Conservation (phyloP, 2,888 invertebrate species). For the Torymus tubicola region DNA sequence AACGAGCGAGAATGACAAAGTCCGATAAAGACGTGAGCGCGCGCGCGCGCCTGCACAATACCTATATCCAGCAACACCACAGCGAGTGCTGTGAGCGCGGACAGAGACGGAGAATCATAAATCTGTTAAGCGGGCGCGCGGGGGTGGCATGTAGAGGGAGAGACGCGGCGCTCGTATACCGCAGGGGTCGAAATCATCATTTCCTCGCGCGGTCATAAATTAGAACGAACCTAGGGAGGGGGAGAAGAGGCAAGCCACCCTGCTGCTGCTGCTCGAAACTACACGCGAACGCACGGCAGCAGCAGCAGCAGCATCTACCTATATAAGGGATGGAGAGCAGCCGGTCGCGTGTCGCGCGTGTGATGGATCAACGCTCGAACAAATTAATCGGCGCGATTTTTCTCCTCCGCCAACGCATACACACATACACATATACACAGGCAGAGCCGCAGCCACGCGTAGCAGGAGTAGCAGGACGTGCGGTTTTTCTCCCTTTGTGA, state of each 20-base stretch:
- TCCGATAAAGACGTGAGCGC: background rate
- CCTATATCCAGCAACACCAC: no score
- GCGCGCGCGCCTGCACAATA: conserved; percentile 6
- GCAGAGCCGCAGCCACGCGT: background rate
- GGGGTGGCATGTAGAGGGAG: conserved; percentile 25
- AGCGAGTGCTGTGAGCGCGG: background rate
- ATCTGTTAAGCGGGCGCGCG: conserved; percentile 33
- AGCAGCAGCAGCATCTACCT: no score
- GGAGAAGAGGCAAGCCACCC: conserved; percentile 32
- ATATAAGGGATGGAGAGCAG: background rate
- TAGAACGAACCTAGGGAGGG: conserved; percentile 53
- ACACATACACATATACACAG: background rate
- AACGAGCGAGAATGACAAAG: background rate
- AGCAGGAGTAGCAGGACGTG: background rate
- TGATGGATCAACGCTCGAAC: conserved; percentile 60
- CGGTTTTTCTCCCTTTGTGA: conserved; percentile 36
- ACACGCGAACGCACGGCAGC: background rate
- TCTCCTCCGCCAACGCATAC: conserved; percentile 12
- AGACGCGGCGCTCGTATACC: conserved; percentile 39
- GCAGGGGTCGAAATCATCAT: conserved; percentile 61
- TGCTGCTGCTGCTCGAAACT: no score
- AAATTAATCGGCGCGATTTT: conserved; percentile 61
- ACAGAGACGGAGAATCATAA: conserved; percentile 30
- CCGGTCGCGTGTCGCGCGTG: conserved; percentile 26
- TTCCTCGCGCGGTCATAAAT: conserved; percentile 61